phyloP scores from a whole-genome alignment of 2,888 invertebrate genomes.

The Caenorhabditis sulstoni region DNA sequence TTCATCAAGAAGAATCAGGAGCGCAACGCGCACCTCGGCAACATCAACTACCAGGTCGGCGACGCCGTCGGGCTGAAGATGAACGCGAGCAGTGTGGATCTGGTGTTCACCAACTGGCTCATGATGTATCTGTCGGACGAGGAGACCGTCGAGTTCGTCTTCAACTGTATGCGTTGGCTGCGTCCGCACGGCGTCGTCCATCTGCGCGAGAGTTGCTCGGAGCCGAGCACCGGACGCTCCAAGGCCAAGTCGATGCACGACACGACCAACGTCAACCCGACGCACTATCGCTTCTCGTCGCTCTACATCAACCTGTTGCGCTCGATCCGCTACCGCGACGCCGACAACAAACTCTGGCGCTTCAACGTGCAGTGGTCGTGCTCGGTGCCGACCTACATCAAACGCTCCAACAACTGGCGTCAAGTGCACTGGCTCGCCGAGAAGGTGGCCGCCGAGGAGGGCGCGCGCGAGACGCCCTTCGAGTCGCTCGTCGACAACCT shows the following conservation, averaged over 20 bases:
- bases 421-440: constrained; percentile 80
- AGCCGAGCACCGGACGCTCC: constrained; percentile 82
- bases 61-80: constrained; percentile 83
- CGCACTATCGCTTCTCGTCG: constrained; percentile 79
- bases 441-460: constrained; percentile 74
- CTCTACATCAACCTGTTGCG: constrained; percentile 76
- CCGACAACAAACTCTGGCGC: constrained; percentile 71
- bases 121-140: constrained; percentile 84
- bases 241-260: constrained; percentile 72
- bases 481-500: constrained; percentile 63
- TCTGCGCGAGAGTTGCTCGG: constrained; percentile 83
- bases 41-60: constrained; percentile 82
- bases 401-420: constrained; percentile 77
- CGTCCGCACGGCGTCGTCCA: constrained; percentile 83
- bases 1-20: constrained; percentile 83
- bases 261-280: constrained; percentile 75
- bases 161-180: constrained; percentile 83
- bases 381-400: constrained; percentile 79
- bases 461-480: constrained; percentile 57
- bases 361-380: constrained; percentile 79
- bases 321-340: constrained; percentile 69
- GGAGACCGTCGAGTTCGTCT: constrained; percentile 82
- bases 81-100: constrained; percentile 81
- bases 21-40: constrained; percentile 81
- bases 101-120: constrained; percentile 84